A percentile compares a stretch with the other conserved stretches of the same genome.
These are phyloP conservation scores for Drosophila anceps DNA, from an alignment of 2,888 invertebrate species.

Conservation along the genomic window DNA sequence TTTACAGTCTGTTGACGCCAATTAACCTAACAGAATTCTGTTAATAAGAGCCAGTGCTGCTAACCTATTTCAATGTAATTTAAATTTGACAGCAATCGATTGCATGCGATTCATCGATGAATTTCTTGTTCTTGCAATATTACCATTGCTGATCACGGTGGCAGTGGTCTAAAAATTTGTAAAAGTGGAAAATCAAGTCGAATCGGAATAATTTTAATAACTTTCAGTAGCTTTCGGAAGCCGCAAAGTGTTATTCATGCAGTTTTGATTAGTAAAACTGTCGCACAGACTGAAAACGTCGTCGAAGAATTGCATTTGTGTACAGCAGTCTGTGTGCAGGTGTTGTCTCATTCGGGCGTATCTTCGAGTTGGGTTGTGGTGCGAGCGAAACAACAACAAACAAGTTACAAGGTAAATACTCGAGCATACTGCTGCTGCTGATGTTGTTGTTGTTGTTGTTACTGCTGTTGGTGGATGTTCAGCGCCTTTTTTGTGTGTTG, in stretches of 20 bases:
- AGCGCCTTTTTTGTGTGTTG: slow-evolving; percentile 79
- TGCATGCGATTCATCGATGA: slow-evolving; percentile 25
- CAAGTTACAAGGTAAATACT: slow-evolving; percentile 80
- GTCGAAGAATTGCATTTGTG: slow-evolving; percentile 61
- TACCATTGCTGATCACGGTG: slow-evolving; percentile 51
- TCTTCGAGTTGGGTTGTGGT: slow-evolving; percentile 62
- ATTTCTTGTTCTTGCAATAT: slow-evolving; percentile 46
- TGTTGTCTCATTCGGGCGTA: slow-evolving; percentile 69
- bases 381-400: slow-evolving; percentile 81
- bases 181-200: slow-evolving; percentile 24
- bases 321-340: slow-evolving; percentile 62
- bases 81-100: slow-evolving; percentile 20
- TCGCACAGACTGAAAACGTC: slow-evolving; percentile 45
- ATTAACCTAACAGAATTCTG: slow-evolving; percentile 4
- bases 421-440: slow-evolving; percentile 60
- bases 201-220: slow-evolving; percentile 13
- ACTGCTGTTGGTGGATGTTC: slow-evolving; percentile 75
- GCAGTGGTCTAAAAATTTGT: slow-evolving; percentile 45
- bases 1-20: slow-evolving; percentile 20
- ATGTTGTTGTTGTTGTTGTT: slow-evolving; percentile 63
- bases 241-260: slow-evolving; percentile 18
- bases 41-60: slow-evolving; percentile 17
- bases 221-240: background rate
- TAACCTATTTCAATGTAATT: slow-evolving; percentile 8
- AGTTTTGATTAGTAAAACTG: slow-evolving; percentile 28